Conservation (phyloP, 2,113 vertebrate species). For the Pavo muticus region DNA sequence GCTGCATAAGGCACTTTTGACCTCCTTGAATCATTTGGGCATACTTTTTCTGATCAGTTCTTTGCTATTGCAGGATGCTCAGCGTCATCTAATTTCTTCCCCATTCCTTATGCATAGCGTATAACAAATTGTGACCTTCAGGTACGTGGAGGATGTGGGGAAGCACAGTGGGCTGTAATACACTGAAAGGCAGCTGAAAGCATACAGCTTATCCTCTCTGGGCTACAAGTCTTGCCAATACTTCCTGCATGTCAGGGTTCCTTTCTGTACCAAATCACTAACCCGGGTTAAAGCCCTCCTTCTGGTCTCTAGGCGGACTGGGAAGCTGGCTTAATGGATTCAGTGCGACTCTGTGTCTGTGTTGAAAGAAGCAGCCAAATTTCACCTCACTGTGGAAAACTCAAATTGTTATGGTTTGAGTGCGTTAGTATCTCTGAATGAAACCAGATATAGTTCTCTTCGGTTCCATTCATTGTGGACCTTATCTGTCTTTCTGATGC, state of each 20-base stretch:
- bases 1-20: not conserved
- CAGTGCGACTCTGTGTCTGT: not conserved
- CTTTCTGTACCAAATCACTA: not conserved
- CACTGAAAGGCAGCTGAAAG: not conserved
- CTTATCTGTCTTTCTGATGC: constrained; percentile 34
- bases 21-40: not conserved
- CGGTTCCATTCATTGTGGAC: constrained; percentile 58
- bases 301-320: not conserved
- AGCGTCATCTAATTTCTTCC: not conserved
- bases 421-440: constrained; percentile 25
- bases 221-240: not conserved
- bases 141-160: not conserved
- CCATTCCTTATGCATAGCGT: not conserved
- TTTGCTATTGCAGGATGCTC: not conserved
- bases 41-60: not conserved
- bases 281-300: not conserved
- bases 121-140: not conserved
- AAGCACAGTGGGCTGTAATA: not conserved
- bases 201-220: not conserved
- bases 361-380: not conserved
- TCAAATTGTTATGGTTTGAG: not conserved
- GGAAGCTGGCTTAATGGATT: not conserved
- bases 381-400: not conserved
- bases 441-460: constrained; percentile 41
- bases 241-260: not conserved